Conservation (phyloP, 2,113 vertebrate species). For the Ailuropoda melanoleuca region DNA sequence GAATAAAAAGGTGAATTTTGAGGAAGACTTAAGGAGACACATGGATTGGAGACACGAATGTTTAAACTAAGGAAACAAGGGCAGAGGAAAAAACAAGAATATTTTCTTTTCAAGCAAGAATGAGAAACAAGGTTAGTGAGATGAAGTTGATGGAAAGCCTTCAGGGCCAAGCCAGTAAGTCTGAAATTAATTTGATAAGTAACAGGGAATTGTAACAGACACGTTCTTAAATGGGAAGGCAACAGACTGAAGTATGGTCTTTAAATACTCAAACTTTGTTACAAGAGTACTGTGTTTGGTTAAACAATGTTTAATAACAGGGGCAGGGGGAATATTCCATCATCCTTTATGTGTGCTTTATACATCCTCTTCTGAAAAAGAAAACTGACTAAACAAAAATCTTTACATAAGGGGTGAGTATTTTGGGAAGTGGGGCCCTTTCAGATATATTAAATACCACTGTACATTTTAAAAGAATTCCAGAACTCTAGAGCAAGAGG, state of each 20-base stretch:
- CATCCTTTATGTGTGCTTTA: neutral
- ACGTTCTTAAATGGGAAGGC: neutral
- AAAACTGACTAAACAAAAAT: slow-evolving; percentile 3
- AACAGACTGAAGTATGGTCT: neutral
- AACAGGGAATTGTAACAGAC: neutral
- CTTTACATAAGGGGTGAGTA: neutral
- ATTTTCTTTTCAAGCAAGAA: slow-evolving; percentile 53
- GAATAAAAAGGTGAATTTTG: slow-evolving; percentile 20
- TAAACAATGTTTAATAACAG: slow-evolving; percentile 19
- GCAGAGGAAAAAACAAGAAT: neutral
- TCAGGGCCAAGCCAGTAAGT: neutral
- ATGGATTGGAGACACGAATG: neutral
- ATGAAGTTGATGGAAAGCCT: slow-evolving; percentile 38
- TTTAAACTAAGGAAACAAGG: neutral
- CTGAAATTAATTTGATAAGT: slow-evolving; percentile 34
- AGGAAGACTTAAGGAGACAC: neutral
- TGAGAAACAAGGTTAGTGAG: slow-evolving; percentile 11
- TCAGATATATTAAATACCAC: slow-evolving; percentile 28
- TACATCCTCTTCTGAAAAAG: neutral
- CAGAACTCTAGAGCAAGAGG: neutral
- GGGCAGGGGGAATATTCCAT: neutral
- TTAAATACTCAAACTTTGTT: slow-evolving; percentile 44
- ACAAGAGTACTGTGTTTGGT: neutral
- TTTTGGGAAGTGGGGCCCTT: neutral
- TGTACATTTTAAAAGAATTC: slow-evolving; percentile 21